Percentiles rank a stretch among this genome's conserved stretches.
Conservation (phyloP, 2,113 vertebrate species). For the Cynopterus brachyotis region DNA sequence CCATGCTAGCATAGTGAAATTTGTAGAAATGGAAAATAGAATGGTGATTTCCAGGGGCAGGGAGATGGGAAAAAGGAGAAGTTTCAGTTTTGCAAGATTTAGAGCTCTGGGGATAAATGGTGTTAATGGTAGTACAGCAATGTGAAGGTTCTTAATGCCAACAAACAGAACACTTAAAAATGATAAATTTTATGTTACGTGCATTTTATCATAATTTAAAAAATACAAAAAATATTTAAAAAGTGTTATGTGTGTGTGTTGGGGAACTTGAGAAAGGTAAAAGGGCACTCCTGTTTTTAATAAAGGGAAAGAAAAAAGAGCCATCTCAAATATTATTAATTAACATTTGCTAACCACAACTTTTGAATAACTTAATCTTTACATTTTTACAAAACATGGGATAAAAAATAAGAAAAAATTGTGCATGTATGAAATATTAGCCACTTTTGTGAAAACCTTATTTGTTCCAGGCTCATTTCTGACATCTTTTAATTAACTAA, state of each 20-base stretch:
- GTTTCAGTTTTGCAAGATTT: neutral
- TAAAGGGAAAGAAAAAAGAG: neutral
- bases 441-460: neutral
- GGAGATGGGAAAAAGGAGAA: fast-evolving
- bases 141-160: neutral
- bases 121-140: too few relatives aligned
- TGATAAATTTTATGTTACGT: neutral
- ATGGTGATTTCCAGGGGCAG: fast-evolving
- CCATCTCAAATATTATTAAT: neutral
- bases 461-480: neutral
- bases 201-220: neutral
- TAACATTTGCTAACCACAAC: neutral
- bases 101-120: too few relatives aligned
- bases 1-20: neutral
- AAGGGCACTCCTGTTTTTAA: neutral
- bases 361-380: neutral
- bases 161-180: neutral
- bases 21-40: neutral
- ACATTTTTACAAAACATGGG: neutral
- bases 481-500: slow-evolving; percentile 28
- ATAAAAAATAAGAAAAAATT: neutral
- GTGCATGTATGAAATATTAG: neutral
- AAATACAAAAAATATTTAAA: neutral
- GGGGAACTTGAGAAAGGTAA: neutral
- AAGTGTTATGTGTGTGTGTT: neutral